phyloP scores from a whole-genome alignment of 2,113 vertebrate species.

The Alces alces region DNA sequence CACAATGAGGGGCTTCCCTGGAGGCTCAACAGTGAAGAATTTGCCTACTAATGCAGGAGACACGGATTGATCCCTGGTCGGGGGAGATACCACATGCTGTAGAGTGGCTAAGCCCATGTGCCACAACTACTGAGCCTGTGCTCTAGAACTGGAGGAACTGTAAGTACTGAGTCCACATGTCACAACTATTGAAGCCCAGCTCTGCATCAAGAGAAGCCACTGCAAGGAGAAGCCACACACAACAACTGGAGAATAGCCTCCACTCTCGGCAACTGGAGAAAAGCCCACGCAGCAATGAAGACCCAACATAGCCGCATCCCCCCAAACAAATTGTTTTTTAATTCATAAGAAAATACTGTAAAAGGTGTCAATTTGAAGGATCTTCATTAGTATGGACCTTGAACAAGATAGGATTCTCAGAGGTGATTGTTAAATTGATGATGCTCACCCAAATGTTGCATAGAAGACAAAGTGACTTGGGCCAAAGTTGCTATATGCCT shows the following conservation, averaged over 20 bases:
- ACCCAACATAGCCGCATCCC: fast-evolving
- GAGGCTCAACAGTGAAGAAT: background rate
- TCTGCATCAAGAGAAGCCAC: background rate
- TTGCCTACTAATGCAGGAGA: background rate
- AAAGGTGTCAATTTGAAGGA: background rate
- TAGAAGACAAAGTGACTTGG: background rate
- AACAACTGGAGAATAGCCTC: background rate
- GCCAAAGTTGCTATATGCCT: background rate
- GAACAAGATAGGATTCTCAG: background rate
- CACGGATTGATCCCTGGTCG: background rate
- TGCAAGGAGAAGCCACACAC: background rate
- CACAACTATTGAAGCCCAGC: background rate
- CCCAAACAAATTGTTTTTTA: background rate
- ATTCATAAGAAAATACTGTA: background rate
- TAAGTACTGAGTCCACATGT: background rate
- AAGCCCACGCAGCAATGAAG: background rate
- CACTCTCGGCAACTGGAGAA: background rate
- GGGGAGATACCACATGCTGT: background rate
- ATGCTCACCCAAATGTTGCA: background rate
- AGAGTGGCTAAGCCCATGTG: background rate
- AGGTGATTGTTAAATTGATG: background rate
- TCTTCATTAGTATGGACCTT: background rate
- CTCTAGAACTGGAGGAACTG: background rate
- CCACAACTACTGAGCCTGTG: background rate
- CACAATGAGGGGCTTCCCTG: background rate